phyloP scores from a whole-genome alignment of 2,797 vertebrate genomes.

The Sparidentex hasta region DNA sequence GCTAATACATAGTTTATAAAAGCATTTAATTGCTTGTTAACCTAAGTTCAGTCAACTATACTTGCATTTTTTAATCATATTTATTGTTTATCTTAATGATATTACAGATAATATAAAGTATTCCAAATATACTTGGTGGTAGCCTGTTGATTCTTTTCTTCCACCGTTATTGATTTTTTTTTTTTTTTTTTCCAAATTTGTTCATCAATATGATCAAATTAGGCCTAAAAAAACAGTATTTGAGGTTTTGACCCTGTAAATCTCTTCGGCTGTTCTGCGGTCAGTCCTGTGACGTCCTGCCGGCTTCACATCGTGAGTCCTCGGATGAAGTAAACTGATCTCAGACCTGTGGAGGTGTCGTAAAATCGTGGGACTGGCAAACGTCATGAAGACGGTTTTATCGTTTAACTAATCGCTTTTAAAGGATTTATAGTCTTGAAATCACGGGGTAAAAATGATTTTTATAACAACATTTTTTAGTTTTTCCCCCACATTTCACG shows the following conservation, averaged over 20 bases:
- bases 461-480: background rate
- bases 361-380: background rate
- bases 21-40: too few species aligned
- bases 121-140: too few species aligned
- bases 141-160: too few species aligned
- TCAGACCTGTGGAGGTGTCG: constrained; percentile 45
- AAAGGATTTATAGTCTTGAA: fast-evolving
- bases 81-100: too few species aligned
- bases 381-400: fast-evolving
- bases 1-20: too few species aligned
- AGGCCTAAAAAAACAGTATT: background rate
- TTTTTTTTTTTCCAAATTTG: too few species aligned
- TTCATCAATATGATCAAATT: background rate
- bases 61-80: too few species aligned
- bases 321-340: constrained; percentile 33
- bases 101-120: too few species aligned
- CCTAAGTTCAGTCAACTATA: too few species aligned
- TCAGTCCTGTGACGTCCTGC: background rate
- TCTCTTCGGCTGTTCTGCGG: background rate
- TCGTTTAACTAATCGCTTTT: background rate
- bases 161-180: too few species aligned
- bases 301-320: background rate
- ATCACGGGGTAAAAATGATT: fast-evolving
- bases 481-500: background rate
- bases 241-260: background rate